These are phyloP conservation scores for Halcyon senegalensis DNA, from an alignment of 2,113 vertebrate species.

Conservation along the genomic window DNA sequence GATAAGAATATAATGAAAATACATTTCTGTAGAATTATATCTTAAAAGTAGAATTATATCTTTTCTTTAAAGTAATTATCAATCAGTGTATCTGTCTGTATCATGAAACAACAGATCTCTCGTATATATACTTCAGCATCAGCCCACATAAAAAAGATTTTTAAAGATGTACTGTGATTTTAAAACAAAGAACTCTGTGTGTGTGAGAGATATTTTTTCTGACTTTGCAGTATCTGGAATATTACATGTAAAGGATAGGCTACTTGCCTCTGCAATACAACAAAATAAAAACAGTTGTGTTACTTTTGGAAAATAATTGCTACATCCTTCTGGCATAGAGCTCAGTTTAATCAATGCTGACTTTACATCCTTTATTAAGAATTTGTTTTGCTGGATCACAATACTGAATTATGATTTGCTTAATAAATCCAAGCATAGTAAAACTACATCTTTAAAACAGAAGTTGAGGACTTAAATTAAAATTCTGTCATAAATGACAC, in stretches of 20 bases:
- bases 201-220: background rate
- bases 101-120: background rate
- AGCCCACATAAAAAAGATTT: background rate
- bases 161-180: background rate
- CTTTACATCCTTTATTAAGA: background rate
- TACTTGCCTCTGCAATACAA: background rate
- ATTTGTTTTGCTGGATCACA: background rate
- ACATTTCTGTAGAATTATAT: background rate
- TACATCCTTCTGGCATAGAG: background rate
- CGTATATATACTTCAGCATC: background rate
- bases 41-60: background rate
- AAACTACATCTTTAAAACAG: background rate
- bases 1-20: background rate
- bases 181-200: background rate
- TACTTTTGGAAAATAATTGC: background rate
- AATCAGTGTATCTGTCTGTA: background rate
- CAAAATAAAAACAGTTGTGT: background rate
- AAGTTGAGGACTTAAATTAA: background rate
- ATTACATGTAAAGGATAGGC: background rate
- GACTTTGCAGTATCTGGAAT: background rate
- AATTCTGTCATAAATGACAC: background rate
- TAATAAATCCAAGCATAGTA: background rate
- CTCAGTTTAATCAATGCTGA: background rate
- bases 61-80: background rate
- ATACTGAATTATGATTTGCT: background rate